Evolutionary conservation across 2,797 vertebrate species (phyloP), one percentile per base, ranked within the genome.

Genomic region (Bucorvus abyssinicus): DNA sequence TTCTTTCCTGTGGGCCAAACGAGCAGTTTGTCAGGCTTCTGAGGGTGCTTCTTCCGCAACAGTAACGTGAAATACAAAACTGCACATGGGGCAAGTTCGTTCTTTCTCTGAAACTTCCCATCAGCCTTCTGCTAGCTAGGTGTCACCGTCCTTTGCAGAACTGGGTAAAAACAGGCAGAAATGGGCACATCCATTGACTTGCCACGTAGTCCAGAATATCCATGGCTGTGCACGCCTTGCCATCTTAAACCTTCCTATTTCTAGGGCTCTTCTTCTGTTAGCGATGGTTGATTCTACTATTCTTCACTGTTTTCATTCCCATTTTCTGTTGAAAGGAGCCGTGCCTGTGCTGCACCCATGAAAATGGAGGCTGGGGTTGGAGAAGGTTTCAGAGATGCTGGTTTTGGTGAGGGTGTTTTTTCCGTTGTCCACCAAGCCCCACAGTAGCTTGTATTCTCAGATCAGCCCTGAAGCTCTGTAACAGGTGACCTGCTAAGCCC

Each of bases 171-270:
- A 0, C 3, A 49, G n/a, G 24, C 20, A 71, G 49, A 81, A 71
- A 45, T 12, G 10, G 15, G 27, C 0, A 0, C 10, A 14, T 90
- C 30, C 70, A 2, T 60, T 0, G 0, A 44, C 34, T 56, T 77
- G 7, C 34, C 34, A 44, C 13, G 5, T 7, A 34, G 17, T 49
- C n/a, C 29, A 47, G 57, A 50, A 53, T 8, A 18, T 40, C 32
- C 4, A 3, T 16, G 36, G 20, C 22, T 34, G 0, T 56, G 32
- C 17, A 36, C 34, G 7, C 47, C 24, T 80, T 89, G 38, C 8
- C 14, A 9, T 38, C 36, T 59, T 42, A 50, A 65, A 50, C 6
- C 9, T 55, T 74, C 15, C 40, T 69, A 76, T 82, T 16, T 44
- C 13, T 42, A 27, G 52, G 67, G 57, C 49, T 20, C 6, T 64